Base-by-base conservation (phyloP, 2,888 invertebrate species). In the Mycalesis mineus region DNA sequence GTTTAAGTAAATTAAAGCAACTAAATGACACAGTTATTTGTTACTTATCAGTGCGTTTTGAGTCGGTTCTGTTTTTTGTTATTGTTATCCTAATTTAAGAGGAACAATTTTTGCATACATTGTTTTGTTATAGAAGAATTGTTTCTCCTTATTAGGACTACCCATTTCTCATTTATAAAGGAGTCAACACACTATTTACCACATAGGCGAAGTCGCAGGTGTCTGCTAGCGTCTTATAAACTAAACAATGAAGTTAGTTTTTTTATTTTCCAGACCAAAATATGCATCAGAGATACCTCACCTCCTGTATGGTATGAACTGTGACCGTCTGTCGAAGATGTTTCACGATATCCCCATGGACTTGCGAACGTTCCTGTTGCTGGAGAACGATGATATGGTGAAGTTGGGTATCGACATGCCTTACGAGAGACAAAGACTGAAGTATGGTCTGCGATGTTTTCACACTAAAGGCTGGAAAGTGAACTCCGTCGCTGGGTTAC, bases 221-320 rank as follows among this genome's bases (percentile, higher is more conserved):
- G n/a, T n/a, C n/a, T n/a, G n/a, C n/a, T n/a, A n/a, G n/a, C n/a
- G n/a, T n/a, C n/a, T n/a, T n/a, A n/a, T n/a, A n/a, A 1, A 39
- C 45, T 14, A 28, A 8, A 4, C 9, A 29, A 11, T 33, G 47
- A 8, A 37, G 51, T 47, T 50, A 47, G 13, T 22, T 15, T 40
- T 51, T 47, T 39, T 7, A 40, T 39, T 44, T 77, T 81, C 22
- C 75, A 92, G 92, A 52, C 90, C 90, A 22, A 74, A 72, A 49
- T 92, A 92, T 69, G 70, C 74, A 5, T 68, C 72, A 40, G 93
- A 94, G 76, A 85, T 94, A 60, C 82, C 79, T 6, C 78, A 86
- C 56, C 84, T 94, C 1, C 76, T 94, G 0, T 88, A 90, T 65
- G 93, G 92, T 2, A 92, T 93, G 90, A 89, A 88, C 60, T 91